phyloP scores from a whole-genome alignment of 2,113 vertebrate genomes.

The Corythaeola cristata region DNA sequence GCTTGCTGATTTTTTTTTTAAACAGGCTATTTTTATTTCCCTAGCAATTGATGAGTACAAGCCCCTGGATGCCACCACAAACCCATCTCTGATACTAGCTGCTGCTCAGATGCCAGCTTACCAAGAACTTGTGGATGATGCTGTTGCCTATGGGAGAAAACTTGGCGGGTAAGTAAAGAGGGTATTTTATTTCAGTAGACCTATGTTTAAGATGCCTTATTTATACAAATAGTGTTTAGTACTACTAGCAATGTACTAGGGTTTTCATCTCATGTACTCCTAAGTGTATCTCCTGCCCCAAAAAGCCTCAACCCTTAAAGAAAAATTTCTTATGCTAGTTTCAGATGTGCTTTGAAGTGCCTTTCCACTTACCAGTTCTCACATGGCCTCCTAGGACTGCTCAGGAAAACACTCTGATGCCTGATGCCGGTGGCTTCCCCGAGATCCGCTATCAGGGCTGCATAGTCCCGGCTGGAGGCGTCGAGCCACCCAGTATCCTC shows the following conservation, averaged over 20 bases:
- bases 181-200: background rate
- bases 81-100: constrained; percentile 94
- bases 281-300: background rate
- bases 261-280: rapidly evolving
- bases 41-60: constrained; percentile 95
- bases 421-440: too few relatives aligned
- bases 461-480: too few relatives aligned
- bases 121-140: constrained; percentile 87
- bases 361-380: background rate
- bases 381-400: background rate
- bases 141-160: constrained; percentile 85
- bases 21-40: background rate
- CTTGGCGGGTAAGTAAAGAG: constrained; percentile 83
- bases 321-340: rapidly evolving
- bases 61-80: constrained; percentile 97
- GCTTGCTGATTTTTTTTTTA: too few relatives aligned
- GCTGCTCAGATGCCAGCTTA: constrained; percentile 94
- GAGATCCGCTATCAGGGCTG: too few relatives aligned
- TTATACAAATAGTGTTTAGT: background rate
- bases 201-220: background rate
- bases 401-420: background rate
- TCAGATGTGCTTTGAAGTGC: background rate
- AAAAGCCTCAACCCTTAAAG: background rate
- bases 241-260: rapidly evolving
- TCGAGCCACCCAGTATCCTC: too few relatives aligned